Conservation (phyloP, 2,113 vertebrate species). For the Fulmarus glacialis region DNA sequence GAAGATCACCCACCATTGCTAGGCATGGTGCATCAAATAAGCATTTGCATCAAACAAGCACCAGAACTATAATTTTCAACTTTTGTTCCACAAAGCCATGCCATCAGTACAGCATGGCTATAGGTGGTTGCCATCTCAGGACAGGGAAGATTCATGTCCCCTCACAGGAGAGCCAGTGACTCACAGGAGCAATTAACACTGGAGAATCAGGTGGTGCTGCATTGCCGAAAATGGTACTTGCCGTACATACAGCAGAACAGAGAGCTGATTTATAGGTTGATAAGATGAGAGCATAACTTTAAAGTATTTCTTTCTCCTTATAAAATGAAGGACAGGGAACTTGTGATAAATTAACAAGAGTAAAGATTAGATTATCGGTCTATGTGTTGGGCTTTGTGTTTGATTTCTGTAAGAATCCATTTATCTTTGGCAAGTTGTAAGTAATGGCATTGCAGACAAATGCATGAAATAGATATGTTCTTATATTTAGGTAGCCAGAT, state of each 20-base stretch:
- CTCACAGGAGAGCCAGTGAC: background rate
- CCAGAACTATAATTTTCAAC: background rate
- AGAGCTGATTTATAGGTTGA: background rate
- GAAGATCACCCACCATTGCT: accelerated
- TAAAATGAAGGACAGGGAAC: background rate
- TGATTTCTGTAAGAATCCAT: background rate
- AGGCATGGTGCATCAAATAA: background rate
- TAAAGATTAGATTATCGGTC: background rate
- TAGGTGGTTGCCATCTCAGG: background rate
- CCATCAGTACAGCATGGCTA: background rate
- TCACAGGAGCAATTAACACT: background rate
- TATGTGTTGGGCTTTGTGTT: background rate
- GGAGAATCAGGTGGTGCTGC: background rate
- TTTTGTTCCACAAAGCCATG: background rate
- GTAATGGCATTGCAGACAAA: background rate
- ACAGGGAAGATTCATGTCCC: background rate
- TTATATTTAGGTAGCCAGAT: background rate
- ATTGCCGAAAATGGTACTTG: background rate
- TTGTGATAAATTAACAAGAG: background rate
- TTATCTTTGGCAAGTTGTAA: background rate
- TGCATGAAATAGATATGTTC: background rate
- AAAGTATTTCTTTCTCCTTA: background rate
- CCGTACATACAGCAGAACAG: background rate
- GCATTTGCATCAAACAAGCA: background rate
- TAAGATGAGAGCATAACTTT: background rate